Evolutionary conservation across 92 coral and sea anemone genomes (phyloP), one percentile per base, ranked within the genome.

Genomic region (Porites evermanni): DNA sequence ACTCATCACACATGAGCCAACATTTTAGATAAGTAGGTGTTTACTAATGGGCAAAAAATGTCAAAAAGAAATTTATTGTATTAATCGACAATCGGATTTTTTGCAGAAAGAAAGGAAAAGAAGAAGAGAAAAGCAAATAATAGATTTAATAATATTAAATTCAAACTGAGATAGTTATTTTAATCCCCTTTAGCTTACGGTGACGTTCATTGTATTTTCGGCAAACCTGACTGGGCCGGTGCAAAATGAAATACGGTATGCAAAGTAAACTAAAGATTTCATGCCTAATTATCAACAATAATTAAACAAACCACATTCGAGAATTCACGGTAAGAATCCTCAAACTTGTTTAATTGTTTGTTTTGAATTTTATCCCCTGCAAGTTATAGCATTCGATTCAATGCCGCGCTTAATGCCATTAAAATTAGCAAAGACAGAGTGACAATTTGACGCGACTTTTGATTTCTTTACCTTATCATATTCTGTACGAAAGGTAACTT

Each of bases 401-500:
- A 38, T 38, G 47, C 47, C 47, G 47, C 47, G 47, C 47, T 3
- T 4, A 38, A 38, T 38, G 47, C 47, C 47, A 38, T 38, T 38
- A 38, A 38, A 63, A 29, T 67, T 67, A 24, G 72, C 47, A 67
- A 67, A 67, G 12, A 67, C 26, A 29, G 72, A 1, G 72, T 38
- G 47, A 38, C 5, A 38, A 65, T 65, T n/a, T 24, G 23, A 9
- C 64, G 53, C 18, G 12, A 38, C 47, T 38, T 38, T 38, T 38
- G 47, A 38, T 38, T 38, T 38, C 47, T 38, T 78, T 77, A 91
- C 99, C 98, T 97, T 97, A 82, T 94, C 99, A 92, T 97, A 97
- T 73, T 93, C 97, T 7, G 98, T 95, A 52, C 90, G 89, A 58
- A 97, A 97, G 59, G 98, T 93, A 2, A 93, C 93, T 89, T 97